These are phyloP conservation scores for Raillietiella orientalis DNA, from an alignment of 2,888 invertebrate genomes.

Conservation along the genomic window DNA sequence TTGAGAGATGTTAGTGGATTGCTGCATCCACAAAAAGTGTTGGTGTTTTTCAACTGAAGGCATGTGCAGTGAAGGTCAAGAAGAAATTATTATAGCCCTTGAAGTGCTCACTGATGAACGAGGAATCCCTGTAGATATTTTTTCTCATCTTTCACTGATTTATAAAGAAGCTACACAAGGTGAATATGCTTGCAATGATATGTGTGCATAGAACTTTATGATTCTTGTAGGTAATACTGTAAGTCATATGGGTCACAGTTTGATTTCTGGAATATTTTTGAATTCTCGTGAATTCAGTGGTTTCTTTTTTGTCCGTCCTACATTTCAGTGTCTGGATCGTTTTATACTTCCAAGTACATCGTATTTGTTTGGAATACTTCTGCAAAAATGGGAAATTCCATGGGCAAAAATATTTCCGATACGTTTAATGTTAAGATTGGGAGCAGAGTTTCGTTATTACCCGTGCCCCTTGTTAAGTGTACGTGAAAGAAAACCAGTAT, in stretches of 20 bases:
- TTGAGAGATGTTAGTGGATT: conserved; percentile 23
- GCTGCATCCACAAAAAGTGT: conserved; percentile 31
- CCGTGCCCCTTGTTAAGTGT: conserved; percentile 49
- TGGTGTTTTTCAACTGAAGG: conserved; percentile 47
- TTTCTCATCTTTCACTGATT: conserved; percentile 32
- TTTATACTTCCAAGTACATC: conserved; percentile 24
- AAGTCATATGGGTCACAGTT: conserved; percentile 30
- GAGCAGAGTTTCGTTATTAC: conserved; percentile 55
- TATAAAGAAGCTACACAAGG: conserved; percentile 21
- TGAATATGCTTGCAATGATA: conserved; percentile 7
- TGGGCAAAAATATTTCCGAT: conserved; percentile 40
- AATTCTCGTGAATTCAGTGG: conserved; percentile 40
- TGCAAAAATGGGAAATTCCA: conserved; percentile 45
- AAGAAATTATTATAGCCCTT: conserved; percentile 39
- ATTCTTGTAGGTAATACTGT: conserved; percentile 25
- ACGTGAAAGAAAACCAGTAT: conserved; percentile 38
- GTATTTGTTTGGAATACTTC: conserved; percentile 37
- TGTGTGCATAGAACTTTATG: neutral
- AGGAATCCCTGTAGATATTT: conserved; percentile 31
- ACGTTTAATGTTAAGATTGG: conserved; percentile 36
- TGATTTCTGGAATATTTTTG: conserved; percentile 21
- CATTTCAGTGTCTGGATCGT: conserved; percentile 45
- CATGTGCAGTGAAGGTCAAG: conserved; percentile 42
- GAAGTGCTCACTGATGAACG: conserved; percentile 26
- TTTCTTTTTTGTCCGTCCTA: conserved; percentile 42